Evolutionary conservation across 2,797 vertebrate species (phyloP).

Genomic region (Pagetopsis macropterus): DNA sequence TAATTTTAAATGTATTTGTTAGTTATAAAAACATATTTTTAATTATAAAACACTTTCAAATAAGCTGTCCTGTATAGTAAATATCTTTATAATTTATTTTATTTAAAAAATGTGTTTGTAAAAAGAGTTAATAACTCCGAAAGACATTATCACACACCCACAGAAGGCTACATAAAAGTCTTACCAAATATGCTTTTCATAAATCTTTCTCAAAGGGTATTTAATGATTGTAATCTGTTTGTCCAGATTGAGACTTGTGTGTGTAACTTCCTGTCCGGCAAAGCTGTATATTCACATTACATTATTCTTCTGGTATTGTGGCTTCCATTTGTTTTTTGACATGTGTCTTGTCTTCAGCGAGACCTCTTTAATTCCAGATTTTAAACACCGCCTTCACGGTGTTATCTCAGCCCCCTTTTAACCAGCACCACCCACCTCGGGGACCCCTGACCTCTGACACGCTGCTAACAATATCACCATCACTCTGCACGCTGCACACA

Average conservation of each 20-base stretch:
- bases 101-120: neutral
- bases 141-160: neutral
- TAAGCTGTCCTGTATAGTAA: neutral
- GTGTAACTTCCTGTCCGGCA: neutral
- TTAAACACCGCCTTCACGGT: slow-evolving; percentile 27
- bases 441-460: slow-evolving; percentile 51
- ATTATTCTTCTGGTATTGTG: neutral
- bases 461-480: slow-evolving; percentile 16
- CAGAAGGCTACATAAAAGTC: neutral
- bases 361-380: slow-evolving; percentile 28
- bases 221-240: neutral
- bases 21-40: too few species aligned
- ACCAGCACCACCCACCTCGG: slow-evolving; percentile 37
- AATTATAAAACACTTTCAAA: too few species aligned
- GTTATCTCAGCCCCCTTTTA: slow-evolving; percentile 23
- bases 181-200: neutral
- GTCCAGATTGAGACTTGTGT: neutral
- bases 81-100: neutral
- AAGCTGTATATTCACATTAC: neutral
- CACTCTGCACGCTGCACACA: slow-evolving; percentile 9
- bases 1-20: too few species aligned
- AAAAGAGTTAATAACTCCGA: neutral
- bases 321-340: neutral
- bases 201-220: too few species aligned
- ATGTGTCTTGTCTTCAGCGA: neutral